Percentiles rank a stretch among this genome's conserved stretches.
Evolutionary conservation across 2,888 invertebrate genomes (phyloP).

Genomic region (Plagiodera versicolora): DNA sequence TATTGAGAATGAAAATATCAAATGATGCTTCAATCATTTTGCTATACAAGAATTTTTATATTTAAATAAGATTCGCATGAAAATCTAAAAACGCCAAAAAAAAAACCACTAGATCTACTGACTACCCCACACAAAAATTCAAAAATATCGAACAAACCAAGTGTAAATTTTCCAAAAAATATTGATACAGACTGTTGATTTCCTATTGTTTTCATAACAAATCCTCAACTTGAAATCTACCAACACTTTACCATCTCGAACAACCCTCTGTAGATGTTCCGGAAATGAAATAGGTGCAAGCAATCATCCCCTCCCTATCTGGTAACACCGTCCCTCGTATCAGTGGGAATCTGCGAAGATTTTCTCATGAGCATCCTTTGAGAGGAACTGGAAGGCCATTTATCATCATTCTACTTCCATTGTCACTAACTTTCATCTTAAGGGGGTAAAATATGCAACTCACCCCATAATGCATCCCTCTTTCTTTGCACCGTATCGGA

Average conservation of each 20-base stretch:
- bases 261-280: neutral
- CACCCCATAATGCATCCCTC: slow-evolving; percentile 22
- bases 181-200: too few relatives aligned
- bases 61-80: too few relatives aligned
- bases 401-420: slow-evolving; percentile 43
- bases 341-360: slow-evolving; percentile 18
- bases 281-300: slow-evolving; percentile 13
- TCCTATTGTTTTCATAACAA: too few relatives aligned
- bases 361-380: slow-evolving; percentile 25
- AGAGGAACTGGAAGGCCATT: slow-evolving; percentile 41
- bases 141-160: too few relatives aligned
- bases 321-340: slow-evolving; percentile 9
- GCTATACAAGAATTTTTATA: too few relatives aligned
- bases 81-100: too few relatives aligned
- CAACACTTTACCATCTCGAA: neutral
- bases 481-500: slow-evolving; percentile 3
- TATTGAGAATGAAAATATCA: too few relatives aligned
- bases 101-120: too few relatives aligned
- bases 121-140: too few relatives aligned
- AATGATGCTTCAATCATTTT: too few relatives aligned
- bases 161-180: too few relatives aligned
- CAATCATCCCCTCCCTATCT: slow-evolving; percentile 14
- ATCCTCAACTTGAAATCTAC: too few relatives aligned
- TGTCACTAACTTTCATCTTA: slow-evolving; percentile 30
- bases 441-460: slow-evolving; percentile 28